Evolutionary conservation across 2,797 vertebrate species (phyloP).

Genomic region (Ceryle rudis): DNA sequence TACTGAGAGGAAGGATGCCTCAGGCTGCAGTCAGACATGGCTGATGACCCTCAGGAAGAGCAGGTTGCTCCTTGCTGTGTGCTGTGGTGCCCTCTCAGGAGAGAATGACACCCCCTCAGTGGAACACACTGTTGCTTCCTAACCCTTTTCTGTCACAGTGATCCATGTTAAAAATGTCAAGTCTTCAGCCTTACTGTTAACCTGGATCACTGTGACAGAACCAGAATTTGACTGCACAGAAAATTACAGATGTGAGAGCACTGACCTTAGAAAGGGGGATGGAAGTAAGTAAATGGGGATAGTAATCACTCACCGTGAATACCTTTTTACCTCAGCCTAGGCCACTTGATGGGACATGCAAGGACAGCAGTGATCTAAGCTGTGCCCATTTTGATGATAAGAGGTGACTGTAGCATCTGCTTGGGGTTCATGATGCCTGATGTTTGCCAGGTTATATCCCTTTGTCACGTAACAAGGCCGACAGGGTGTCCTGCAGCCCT

Average conservation of each 20-base stretch:
- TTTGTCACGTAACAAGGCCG: not conserved
- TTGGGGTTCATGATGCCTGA: not conserved
- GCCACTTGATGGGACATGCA: not conserved
- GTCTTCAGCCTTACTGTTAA: not conserved
- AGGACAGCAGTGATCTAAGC: not conserved
- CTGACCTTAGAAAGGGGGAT: not conserved
- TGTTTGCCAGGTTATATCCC: not conserved
- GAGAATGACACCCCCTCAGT: not conserved
- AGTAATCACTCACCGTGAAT: not conserved
- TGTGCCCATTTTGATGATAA: not conserved
- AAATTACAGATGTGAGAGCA: not conserved
- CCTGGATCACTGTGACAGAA: not conserved
- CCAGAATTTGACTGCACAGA: not conserved
- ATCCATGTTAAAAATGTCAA: not conserved
- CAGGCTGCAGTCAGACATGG: not conserved
- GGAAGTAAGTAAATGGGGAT: not conserved
- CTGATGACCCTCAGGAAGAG: not conserved
- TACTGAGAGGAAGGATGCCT: not conserved
- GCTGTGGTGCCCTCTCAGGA: not conserved
- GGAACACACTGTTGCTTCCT: not conserved
- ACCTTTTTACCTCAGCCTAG: not conserved
- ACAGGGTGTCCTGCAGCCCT: not conserved
- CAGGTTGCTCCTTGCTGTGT: not conserved
- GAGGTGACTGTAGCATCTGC: not conserved
- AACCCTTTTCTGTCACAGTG: not conserved